These are phyloP conservation scores for Diarsia mendica DNA, from an alignment of 2,888 invertebrate species.

Conservation along the genomic window DNA sequence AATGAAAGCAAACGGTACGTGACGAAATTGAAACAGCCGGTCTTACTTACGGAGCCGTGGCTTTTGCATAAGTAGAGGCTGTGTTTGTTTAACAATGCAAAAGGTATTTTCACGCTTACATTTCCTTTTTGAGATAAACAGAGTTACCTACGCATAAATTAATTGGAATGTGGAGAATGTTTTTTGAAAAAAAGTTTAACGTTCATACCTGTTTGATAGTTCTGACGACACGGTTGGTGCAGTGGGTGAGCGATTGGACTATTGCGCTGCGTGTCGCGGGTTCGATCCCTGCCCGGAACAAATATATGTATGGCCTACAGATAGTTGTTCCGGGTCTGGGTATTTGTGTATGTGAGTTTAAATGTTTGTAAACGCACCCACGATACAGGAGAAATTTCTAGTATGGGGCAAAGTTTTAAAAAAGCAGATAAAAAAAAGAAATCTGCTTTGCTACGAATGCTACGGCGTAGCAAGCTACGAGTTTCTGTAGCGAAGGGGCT, in stretches of 20 bases:
- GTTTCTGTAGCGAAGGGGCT: not conserved
- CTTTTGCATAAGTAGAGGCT: constrained; percentile 57
- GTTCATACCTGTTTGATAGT: not conserved
- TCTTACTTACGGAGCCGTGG: constrained; percentile 61
- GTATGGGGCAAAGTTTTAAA: too few species aligned
- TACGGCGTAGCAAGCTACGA: constrained; percentile 31
- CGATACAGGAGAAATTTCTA: too few species aligned
- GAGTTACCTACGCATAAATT: constrained; percentile 11
- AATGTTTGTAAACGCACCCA: too few species aligned
- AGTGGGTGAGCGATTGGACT: too few species aligned
- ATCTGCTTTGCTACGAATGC: constrained; percentile 30
- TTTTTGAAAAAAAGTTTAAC: not conserved
- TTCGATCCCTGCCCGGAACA: too few species aligned
- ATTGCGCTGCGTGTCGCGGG: too few species aligned
- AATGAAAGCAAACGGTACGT: constrained; percentile 68
- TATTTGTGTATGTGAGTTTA: too few species aligned
- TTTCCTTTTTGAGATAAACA: constrained; percentile 47
- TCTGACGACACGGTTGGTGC: too few species aligned
- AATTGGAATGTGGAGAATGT: not conserved
- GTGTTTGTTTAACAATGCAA: constrained; percentile 55
- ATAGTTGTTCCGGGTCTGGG: too few species aligned
- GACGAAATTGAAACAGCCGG: constrained; percentile 66
- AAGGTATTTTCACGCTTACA: constrained; percentile 56
- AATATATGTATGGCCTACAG: too few species aligned
- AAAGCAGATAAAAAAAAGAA: too few species aligned